Evolutionary conservation across 2,797 vertebrate genomes (phyloP), one percentile per base, ranked within the genome.

Genomic region (Bovichtus variegatus): DNA sequence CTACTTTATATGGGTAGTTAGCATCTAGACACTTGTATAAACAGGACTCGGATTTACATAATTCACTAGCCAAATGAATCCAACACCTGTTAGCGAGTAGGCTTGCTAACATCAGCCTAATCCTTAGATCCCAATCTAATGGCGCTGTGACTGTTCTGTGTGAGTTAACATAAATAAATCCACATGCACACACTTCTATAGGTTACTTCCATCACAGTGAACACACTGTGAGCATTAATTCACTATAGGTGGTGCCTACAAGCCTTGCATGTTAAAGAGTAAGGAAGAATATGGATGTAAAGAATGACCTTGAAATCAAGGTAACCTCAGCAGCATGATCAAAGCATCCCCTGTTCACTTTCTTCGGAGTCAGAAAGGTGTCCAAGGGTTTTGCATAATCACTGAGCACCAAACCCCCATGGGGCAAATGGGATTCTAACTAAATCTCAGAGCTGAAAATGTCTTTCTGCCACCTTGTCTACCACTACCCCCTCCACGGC

Each of bases 371-470:
- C 81, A 19, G 13, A 82, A 57, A 86, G 47, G 63, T 44, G 66
- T 81, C 51, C 72, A 31, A 79, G 67, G 86, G 75, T 86, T 92
- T 89, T 81, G 76, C 78, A 87, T 89, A 91, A 92, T 90, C 74
- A 83, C 78, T 2, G 6, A 51, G 66, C 34, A 3, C 21, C 68
- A 25, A 65, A 72, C 47, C 51, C 74, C 88, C 53, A 27, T 29
- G 25, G 67, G 63, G 47, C 41, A 3, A 27, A 27, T 10, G 18
- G 66, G 75, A 87, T 89, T 82, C 83, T 65, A 44, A 54, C 73
- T 65, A 83, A 82, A 87, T 83, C 79, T 76, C 64, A 0, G 1
- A 76, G 68, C 54, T 62, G 64, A 77, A 73, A 86, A 72, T 80
- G 69, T 71, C 59, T 79, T 67, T 68, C 78, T 85, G 38, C 62